Conservation (phyloP, 2,797 vertebrate genomes). For the Microctenopoma lineatum region DNA sequence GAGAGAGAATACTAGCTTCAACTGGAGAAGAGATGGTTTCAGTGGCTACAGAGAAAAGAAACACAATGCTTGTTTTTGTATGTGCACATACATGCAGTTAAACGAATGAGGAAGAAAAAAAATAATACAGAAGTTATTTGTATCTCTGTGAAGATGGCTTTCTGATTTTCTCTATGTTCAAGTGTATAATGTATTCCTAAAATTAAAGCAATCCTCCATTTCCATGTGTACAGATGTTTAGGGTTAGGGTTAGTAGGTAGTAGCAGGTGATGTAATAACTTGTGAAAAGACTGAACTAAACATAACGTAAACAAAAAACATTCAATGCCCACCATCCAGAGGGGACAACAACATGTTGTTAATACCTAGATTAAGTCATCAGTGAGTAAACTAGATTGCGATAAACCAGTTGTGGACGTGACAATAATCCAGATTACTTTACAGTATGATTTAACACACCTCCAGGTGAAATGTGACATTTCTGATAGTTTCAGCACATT, state of each 20-base stretch:
- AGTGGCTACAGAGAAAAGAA: slow-evolving; percentile 52
- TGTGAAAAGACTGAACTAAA: background rate
- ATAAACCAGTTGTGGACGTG: slow-evolving; percentile 43
- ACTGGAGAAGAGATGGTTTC: slow-evolving; percentile 17
- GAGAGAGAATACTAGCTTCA: slow-evolving; percentile 29
- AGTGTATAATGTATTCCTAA: background rate
- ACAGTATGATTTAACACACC: slow-evolving; percentile 63
- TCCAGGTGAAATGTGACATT: slow-evolving; percentile 67
- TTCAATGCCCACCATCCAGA: background rate
- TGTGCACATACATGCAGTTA: slow-evolving; percentile 8
- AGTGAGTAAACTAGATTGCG: slow-evolving; percentile 11
- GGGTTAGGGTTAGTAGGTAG: too few species aligned
- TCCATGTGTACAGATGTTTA: too few species aligned
- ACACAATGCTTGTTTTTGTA: slow-evolving; percentile 56
- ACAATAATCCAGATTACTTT: slow-evolving; percentile 69
- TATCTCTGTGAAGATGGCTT: too few species aligned
- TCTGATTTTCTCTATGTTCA: too few species aligned
- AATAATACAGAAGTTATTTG: background rate
- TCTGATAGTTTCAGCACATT: slow-evolving; percentile 30
- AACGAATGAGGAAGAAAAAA: background rate
- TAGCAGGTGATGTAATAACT: background rate
- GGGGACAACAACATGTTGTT: slow-evolving; percentile 39
- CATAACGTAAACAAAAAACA: background rate
- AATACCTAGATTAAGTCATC: slow-evolving; percentile 45
- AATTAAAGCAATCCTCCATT: too few species aligned